Evolutionary conservation across 1,140 invertebrate genomes (phyloP).

Genomic region (Limonius californicus): DNA sequence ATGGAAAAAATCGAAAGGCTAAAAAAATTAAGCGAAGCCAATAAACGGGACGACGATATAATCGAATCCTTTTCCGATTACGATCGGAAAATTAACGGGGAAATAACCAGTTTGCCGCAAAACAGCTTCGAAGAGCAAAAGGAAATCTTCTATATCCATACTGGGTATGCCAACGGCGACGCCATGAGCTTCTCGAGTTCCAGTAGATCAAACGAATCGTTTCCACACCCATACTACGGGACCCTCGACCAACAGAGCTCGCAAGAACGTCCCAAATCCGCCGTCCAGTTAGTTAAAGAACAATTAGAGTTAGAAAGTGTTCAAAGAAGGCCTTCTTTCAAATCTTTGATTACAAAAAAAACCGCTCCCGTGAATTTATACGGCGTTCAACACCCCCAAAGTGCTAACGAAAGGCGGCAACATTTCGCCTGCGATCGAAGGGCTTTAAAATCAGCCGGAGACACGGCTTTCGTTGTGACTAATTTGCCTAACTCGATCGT

Average conservation of each 20-base stretch:
- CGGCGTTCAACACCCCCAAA: conserved; percentile 24
- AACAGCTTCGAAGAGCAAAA: conserved; percentile 8
- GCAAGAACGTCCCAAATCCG: conserved; percentile 47
- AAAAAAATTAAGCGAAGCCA: conserved; percentile 25
- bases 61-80: conserved; percentile 41
- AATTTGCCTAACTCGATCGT: neutral
- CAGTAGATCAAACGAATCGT: conserved; percentile 32
- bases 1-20: conserved; percentile 36
- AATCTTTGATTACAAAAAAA: conserved; percentile 31
- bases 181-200: conserved; percentile 13
- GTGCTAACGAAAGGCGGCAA: conserved; percentile 26
- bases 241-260: conserved; percentile 22
- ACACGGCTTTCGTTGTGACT: conserved; percentile 28
- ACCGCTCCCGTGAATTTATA: conserved; percentile 35
- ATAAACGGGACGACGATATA: conserved; percentile 22
- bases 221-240: conserved; percentile 31
- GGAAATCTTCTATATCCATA: conserved; percentile 16
- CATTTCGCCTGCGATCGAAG: conserved; percentile 15
- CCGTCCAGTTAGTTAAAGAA: conserved; percentile 49
- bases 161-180: conserved; percentile 12
- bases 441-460: conserved; percentile 34
- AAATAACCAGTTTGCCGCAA: conserved; percentile 10
- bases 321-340: conserved; percentile 23
- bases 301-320: conserved; percentile 47
- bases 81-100: conserved; percentile 33